Evolutionary conservation across 2,113 vertebrate genomes (phyloP).

Genomic region (Pomatostomus ruficeps): DNA sequence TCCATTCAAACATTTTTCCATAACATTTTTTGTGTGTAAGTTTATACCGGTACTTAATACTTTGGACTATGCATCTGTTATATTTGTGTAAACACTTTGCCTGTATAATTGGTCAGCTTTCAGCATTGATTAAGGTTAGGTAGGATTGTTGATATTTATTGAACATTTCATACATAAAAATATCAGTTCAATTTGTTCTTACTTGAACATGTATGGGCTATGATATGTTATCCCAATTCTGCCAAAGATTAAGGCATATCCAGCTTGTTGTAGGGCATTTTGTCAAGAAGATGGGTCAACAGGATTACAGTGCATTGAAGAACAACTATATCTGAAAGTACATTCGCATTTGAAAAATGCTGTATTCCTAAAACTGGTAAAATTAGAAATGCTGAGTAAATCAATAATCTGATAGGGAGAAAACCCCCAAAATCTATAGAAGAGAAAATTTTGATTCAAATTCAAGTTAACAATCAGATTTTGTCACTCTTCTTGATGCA

Average conservation of each 20-base stretch:
- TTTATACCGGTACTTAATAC: not conserved
- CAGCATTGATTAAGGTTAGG: not conserved
- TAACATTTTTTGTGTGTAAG: not conserved
- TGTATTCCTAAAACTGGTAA: not conserved
- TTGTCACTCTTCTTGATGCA: not conserved
- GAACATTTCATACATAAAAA: not conserved
- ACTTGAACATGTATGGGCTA: not conserved
- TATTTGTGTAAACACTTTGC: not conserved
- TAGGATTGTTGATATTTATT: not conserved
- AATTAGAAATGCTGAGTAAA: not conserved
- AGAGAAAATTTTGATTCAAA: not conserved
- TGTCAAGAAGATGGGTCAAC: not conserved
- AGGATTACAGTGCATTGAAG: not conserved
- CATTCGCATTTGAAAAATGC: not conserved
- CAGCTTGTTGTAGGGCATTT: not conserved
- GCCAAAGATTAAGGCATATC: not conserved
- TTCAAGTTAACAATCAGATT: not conserved
- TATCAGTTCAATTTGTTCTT: not conserved
- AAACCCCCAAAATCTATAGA: not conserved
- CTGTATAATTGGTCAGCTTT: not conserved
- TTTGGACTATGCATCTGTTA: not conserved
- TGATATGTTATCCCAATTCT: not conserved
- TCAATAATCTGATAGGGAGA: not conserved
- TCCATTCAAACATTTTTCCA: not conserved
- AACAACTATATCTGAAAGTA: not conserved